Evolutionary conservation across 2,888 invertebrate genomes (phyloP), one percentile per base, ranked within the genome.

Genomic region (Sicus ferrugineus): DNA sequence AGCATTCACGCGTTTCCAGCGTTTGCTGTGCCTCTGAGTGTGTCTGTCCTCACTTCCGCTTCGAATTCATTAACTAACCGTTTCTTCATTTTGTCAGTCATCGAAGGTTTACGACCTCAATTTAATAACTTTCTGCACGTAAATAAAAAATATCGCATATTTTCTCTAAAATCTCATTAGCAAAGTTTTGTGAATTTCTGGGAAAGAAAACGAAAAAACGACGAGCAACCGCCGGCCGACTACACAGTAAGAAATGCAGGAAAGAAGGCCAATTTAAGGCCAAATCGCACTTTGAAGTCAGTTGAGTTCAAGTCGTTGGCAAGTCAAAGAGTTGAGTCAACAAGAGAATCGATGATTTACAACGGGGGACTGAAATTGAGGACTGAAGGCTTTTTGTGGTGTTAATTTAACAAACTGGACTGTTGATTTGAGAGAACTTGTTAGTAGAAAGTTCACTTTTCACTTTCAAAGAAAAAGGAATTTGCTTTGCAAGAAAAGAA

Each of bases 181-280:
- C 50, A 64, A 52, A 63, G 56, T 68, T 68, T 68, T 68, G 61
- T 28, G 31, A 67, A 48, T 54, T 50, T 64, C 50, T 23, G 9
- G 19, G 31, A 34, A 56, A 11, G 42, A 69, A 52, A 21, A 50
- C 28, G 21, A 56, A 11, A 23, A 42, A n/a, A 42, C 5, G 5
- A 42, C 4, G 7, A 42, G 42, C 34, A 34, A 34, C 52, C 21
- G 30, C 30, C n/a, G n/a, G n/a, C n/a, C n/a, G 30, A 56, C 14
- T n/a, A 1, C n/a, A 48, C 28, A 56, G 19, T 7, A 30, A 30
- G 28, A 54, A 3, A 7, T 28, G n/a, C 28, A 54, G 16, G 30
- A 30, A 56, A 56, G 42, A 42, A 61, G 61, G 61, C 42, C 61
- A 61, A 26, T 61, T 42, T 23, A 42, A 42, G 26, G 61, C 42